Percentiles rank a stretch among this genome's conserved stretches.
These are phyloP conservation scores for Bungarus multicinctus DNA, from an alignment of 2,113 vertebrate species.

Conservation along the genomic window DNA sequence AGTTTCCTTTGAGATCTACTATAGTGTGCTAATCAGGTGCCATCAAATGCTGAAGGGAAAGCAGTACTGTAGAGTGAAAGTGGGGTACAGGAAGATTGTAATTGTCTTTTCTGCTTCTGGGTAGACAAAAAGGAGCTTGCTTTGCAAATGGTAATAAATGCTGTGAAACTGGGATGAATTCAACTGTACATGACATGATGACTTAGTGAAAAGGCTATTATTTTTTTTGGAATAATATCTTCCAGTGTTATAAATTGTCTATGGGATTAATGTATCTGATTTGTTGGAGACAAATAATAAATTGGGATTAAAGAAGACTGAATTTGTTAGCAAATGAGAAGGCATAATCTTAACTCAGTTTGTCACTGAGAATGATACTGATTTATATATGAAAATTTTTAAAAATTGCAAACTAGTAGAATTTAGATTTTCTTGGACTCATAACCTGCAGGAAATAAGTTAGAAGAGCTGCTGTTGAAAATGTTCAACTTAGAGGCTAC, in stretches of 20 bases:
- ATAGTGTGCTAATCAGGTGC: slow-evolving; percentile 53
- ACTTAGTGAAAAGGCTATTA: background rate
- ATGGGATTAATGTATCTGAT: background rate
- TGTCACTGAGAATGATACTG: background rate
- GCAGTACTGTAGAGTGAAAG: background rate
- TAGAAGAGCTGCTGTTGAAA: background rate
- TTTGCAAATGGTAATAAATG: background rate
- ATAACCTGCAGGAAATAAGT: background rate
- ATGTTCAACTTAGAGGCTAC: background rate
- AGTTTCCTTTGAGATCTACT: slow-evolving; percentile 51
- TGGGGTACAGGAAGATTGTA: background rate
- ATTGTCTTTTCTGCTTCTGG: background rate
- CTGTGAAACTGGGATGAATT: background rate
- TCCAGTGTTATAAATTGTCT: background rate
- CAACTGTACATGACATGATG: background rate
- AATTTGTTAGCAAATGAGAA: background rate
- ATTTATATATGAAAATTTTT: background rate
- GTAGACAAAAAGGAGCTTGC: background rate
- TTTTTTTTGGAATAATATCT: background rate
- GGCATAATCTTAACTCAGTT: background rate
- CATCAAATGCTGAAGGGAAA: slow-evolving; percentile 3
- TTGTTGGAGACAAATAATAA: background rate
- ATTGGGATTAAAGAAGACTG: background rate
- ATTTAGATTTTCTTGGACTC: background rate
- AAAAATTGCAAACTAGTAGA: background rate